Evolutionary conservation across 1,140 invertebrate genomes (phyloP), one percentile per base, ranked within the genome.

Genomic region (Achroia grisella): DNA sequence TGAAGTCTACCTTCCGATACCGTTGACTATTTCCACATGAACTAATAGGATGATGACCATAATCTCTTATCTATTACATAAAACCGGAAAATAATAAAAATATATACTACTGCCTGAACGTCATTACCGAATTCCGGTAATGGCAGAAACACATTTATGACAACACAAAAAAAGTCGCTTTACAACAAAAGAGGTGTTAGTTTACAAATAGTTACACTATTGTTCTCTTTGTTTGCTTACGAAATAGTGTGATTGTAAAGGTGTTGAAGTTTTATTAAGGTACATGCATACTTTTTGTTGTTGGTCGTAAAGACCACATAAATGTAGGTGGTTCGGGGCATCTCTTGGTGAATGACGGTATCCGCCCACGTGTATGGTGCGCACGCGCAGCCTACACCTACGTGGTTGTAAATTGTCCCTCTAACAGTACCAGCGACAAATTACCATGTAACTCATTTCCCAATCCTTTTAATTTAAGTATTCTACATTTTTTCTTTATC

Each of bases 371-470:
- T n/a, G 36, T 5, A 8, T 52, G 55, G 23, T 12, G 42, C 56
- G 55, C 59, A 60, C 59, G 65, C 56, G 56, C 54, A 52, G 44
- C 39, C 13, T 52, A 64, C 75, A 65, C 78, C 78, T 54, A 78
- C 78, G 33, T 60, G 47, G 47, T 50, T 63, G 68, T 82, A 80
- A 80, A 78, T 76, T 72, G 65, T 71, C 52, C 58, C 43, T 56
- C 65, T 80, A 82, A 78, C 76, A 68, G 78, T 71, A 73, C 64
- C 46, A 27, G 48, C 62, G 66, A 79, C 74, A 75, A 80, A 78
- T 78, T 76, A 53, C 59, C 59, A 52, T 68, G 61, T 62, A 65
- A 48, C 55, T 61, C 47, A 64, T 69, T 69, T 51, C 35, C n/a
- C 11, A 37, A 15, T 10, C 11, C 31, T 27, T 43, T 43, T 31